Evolutionary conservation across 2,113 vertebrate genomes (phyloP), one percentile per base, ranked within the genome.

Genomic region (Equus quagga): DNA sequence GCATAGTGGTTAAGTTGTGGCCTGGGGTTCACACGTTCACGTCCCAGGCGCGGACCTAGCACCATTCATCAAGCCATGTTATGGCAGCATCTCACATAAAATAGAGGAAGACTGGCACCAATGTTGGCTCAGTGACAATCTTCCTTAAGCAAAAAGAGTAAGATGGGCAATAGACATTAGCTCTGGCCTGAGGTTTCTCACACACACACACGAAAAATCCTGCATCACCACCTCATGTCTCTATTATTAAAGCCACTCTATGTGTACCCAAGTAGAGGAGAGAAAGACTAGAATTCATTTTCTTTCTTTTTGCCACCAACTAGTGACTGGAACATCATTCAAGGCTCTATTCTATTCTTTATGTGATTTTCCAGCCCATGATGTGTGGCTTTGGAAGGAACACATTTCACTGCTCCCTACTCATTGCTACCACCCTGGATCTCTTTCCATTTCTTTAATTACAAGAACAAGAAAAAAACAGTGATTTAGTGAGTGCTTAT

Each of bases 191-290:
- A 41, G 36, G 36, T 41, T 41, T 41, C 36, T 41, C 36, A 41
- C 36, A 41, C 36, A 41, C 36, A 41, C 36, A 41, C 36, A 41
- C 36, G 36, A 41, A 41, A 41, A 41, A n/a, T 80, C 12, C 9
- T 33, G 24, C 14, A 7, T 67, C 7, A 18, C 8, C 26, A 78
- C 8, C 10, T 36, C 6, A 18, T 56, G 6, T 64, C 15, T 92
- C 23, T 79, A 6, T 19, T 70, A 44, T 81, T 33, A 89, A 87
- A 36, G 4, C 0, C 7, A 11, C 8, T 72, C 60, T 54, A 1
- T 86, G 36, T 46, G 4, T n/a, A 49, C 0, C 3, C 49, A 5
- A 64, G 0, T 21, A 65, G 6, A 86, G 8, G 6, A 1, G 1
- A 33, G 28, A 67, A 2, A 24, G 33, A 33, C 23, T 54, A 93